A percentile compares a stretch with the other conserved stretches of the same genome.
phyloP scores from a whole-genome alignment of 2,888 invertebrate species.

The Crioceris asparagi region DNA sequence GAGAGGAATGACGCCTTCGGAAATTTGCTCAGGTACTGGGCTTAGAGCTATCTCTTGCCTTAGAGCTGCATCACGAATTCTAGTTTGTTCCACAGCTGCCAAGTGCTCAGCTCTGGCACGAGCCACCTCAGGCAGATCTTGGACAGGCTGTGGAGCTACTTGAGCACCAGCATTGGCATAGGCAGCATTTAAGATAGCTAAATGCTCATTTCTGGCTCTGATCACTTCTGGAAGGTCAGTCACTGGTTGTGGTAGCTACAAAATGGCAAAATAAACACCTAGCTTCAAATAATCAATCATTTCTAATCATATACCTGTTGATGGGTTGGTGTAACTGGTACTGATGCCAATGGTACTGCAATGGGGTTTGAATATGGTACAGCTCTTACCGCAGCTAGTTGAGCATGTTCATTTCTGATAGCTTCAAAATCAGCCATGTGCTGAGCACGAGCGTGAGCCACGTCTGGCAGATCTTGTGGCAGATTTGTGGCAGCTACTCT shows the following conservation, averaged over 20 bases:
- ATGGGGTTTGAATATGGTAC: slow-evolving; percentile 27
- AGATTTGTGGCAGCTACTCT: slow-evolving; percentile 56
- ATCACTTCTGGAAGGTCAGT: slow-evolving; percentile 34
- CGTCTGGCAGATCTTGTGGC: slow-evolving; percentile 40
- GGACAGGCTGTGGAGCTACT: slow-evolving; percentile 34
- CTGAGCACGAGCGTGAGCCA: slow-evolving; percentile 32
- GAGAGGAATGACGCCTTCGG: slow-evolving; percentile 16
- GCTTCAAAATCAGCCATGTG: slow-evolving; percentile 31
- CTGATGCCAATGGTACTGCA: slow-evolving; percentile 22
- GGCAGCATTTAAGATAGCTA: slow-evolving; percentile 29
- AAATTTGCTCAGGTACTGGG: slow-evolving; percentile 20
- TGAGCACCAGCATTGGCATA: slow-evolving; percentile 23
- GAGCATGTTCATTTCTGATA: slow-evolving; percentile 28
- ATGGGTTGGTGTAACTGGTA: slow-evolving; percentile 16
- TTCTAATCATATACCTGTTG: slow-evolving; percentile 12
- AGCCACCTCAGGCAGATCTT: slow-evolving; percentile 32
- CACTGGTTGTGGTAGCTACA: slow-evolving; percentile 32
- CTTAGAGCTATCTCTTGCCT: slow-evolving; percentile 22
- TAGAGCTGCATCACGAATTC: slow-evolving; percentile 26
- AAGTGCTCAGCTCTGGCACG: slow-evolving; percentile 31
- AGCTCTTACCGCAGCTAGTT: slow-evolving; percentile 20
- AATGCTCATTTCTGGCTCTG: slow-evolving; percentile 29
- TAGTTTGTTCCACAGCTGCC: slow-evolving; percentile 29
- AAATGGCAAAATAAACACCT: slow-evolving; percentile 3
- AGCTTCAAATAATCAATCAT: not conserved